Evolutionary conservation across 1,140 invertebrate genomes (phyloP), one percentile per base, ranked within the genome.

Genomic region (Halyomorpha halys): DNA sequence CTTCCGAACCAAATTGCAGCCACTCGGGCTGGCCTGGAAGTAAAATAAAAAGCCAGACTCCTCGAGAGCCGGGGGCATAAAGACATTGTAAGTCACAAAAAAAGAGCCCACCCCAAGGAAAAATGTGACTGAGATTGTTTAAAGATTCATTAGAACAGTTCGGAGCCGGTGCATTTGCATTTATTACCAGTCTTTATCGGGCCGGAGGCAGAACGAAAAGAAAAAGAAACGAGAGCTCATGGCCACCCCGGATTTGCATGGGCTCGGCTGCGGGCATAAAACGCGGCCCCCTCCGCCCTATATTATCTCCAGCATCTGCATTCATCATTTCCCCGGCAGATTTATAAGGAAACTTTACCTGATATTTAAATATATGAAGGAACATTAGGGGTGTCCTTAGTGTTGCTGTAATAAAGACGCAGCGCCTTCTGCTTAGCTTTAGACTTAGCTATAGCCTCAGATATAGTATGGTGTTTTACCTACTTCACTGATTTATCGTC

Each of bases 241-340:
- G 47, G 47, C 19, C 47, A 23, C 53, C 53, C 14, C 18, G 23
- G 53, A 56, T 56, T 56, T 56, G 53, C 53, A 25, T 56, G 14
- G 53, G 53, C 19, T 56, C 23, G 53, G 53, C 23, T 25, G 53
- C 19, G 53, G 18, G 21, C 47, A 56, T 56, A 56, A 56, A 56
- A 56, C 53, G 53, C 23, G 47, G 6, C n/a, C 53, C 23, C 53
- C 15, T 19, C 18, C 11, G 23, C 53, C 53, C 21, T 56, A 56
- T 56, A 56, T 56, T 56, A 56, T 56, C 53, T 56, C 53, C 53
- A 56, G 19, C 53, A 56, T 56, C 53, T 56, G 53, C 53, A 56
- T 56, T 56, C 53, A 56, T 56, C 53, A 56, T 56, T 56, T 15
- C 6, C 21, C 23, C 18, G 23, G 53, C 18, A 23, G 47, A 56